Percentiles rank a stretch among this genome's conserved stretches.
Evolutionary conservation across 2,113 vertebrate genomes (phyloP).

Genomic region (Spea bombifrons): DNA sequence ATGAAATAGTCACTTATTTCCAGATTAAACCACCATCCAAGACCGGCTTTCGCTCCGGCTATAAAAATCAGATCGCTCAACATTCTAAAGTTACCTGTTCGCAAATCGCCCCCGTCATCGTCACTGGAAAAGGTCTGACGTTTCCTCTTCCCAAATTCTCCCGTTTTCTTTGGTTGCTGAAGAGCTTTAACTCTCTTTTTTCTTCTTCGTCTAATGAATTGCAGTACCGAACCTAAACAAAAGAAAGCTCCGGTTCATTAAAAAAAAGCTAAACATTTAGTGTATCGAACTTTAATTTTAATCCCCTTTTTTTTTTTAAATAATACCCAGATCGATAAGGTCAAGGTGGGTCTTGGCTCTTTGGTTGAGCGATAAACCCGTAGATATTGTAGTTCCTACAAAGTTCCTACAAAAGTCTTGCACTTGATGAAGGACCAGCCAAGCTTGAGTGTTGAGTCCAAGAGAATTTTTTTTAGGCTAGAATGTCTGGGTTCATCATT

Average conservation of each 20-base stretch:
- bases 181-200: conserved; percentile 94
- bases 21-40: not conserved
- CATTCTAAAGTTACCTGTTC: conserved; percentile 77
- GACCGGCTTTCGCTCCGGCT: not conserved
- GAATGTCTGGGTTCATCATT: no score
- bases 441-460: no score
- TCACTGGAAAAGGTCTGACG: conserved; percentile 90
- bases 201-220: conserved; percentile 94
- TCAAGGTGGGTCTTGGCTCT: no score
- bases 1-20: not conserved
- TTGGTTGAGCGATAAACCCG: no score
- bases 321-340: no score
- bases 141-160: conserved; percentile 94
- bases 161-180: conserved; percentile 93
- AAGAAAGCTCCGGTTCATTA: not conserved
- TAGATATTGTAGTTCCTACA: no score
- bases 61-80: not conserved
- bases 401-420: no score
- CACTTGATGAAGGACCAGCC: no score
- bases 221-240: conserved; percentile 87
- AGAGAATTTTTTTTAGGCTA: no score
- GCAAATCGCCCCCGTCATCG: conserved; percentile 94
- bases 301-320: no score
- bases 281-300: not conserved
- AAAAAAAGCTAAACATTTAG: conserved; percentile 15